These are phyloP conservation scores for Formica aserva DNA, from an alignment of 2,888 invertebrate genomes.

Conservation along the genomic window DNA sequence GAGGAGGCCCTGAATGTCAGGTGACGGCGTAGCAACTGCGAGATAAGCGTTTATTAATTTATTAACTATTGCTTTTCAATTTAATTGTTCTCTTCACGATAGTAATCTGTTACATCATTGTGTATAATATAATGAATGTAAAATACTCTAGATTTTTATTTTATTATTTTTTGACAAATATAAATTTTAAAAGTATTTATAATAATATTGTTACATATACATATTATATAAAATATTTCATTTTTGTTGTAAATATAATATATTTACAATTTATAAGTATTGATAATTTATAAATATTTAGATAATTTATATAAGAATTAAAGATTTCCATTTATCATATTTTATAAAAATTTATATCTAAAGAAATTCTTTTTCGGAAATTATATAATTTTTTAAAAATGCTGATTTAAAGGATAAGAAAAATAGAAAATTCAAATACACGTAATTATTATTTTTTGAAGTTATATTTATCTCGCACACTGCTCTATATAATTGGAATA, in stretches of 20 bases:
- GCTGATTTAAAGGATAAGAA: background rate
- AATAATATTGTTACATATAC: background rate
- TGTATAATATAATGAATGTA: background rate
- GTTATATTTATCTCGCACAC: background rate
- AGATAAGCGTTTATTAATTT: background rate
- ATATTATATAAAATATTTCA: background rate
- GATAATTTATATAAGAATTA: background rate
- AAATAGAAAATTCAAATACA: background rate
- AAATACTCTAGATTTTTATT: background rate
- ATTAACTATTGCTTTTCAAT: background rate
- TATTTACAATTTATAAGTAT: background rate
- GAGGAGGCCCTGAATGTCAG: background rate
- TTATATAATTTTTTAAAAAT: background rate
- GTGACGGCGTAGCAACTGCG: background rate
- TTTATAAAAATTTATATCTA: background rate
- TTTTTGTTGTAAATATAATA: background rate
- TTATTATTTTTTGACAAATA: background rate
- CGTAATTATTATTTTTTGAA: background rate
- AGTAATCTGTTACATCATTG: background rate
- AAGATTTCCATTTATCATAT: background rate
- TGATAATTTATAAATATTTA: background rate
- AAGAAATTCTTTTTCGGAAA: background rate
- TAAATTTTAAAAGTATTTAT: background rate
- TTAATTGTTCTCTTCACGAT: background rate
- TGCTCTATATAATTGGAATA: background rate